Evolutionary conservation across 1,140 invertebrate genomes (phyloP).

Genomic region (Sinonovacula constricta): DNA sequence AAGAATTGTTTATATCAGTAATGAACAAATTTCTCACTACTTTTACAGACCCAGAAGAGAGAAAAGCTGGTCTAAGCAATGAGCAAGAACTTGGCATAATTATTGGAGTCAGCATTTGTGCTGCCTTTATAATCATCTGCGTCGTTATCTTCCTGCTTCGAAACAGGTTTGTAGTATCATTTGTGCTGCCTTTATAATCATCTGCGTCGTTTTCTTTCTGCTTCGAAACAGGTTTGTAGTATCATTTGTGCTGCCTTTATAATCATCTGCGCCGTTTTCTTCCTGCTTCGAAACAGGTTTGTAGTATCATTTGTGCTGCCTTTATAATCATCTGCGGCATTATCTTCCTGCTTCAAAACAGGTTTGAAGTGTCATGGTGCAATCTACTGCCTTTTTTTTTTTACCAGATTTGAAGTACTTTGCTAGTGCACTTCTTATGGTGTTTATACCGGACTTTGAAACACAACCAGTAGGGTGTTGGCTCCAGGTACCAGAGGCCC

Average conservation of each 20-base stretch:
- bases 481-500: too few relatives aligned
- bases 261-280: conserved; percentile 65
- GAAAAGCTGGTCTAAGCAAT: background rate
- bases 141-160: conserved; percentile 62
- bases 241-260: conserved; percentile 65
- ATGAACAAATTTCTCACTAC: too few relatives aligned
- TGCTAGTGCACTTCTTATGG: too few relatives aligned
- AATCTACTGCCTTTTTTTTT: too few relatives aligned
- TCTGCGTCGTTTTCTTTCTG: conserved; percentile 65
- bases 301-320: conserved; percentile 58
- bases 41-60: too few relatives aligned
- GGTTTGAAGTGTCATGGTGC: conserved; percentile 59
- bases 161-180: conserved; percentile 63
- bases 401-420: conserved; percentile 52
- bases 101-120: conserved; percentile 63
- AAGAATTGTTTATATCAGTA: too few relatives aligned
- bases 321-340: conserved; percentile 68
- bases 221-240: conserved; percentile 60
- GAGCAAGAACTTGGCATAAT: conserved; percentile 64
- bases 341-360: conserved; percentile 61
- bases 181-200: conserved; percentile 63
- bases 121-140: conserved; percentile 67
- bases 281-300: conserved; percentile 63
- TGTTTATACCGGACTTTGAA: too few relatives aligned
- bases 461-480: too few relatives aligned